Evolutionary conservation across 2,888 invertebrate genomes (phyloP), one percentile per base, ranked within the genome.

Genomic region (Dasypolia templi): DNA sequence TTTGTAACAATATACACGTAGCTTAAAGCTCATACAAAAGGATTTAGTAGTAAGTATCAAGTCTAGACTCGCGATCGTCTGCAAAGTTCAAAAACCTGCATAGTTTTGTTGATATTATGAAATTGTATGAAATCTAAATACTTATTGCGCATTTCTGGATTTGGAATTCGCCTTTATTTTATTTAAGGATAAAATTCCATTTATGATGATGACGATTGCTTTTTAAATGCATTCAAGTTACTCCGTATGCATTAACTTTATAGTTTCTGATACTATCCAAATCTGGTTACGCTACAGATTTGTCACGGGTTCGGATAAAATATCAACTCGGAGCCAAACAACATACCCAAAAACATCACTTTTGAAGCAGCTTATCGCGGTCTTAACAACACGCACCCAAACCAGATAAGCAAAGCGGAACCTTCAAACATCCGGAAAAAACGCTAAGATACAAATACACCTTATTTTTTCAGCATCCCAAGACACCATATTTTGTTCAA

Each of bases 261-360:
- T 11, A 4, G 11, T 32, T 32, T 22, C 9, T 46, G 4, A 11
- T 56, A 9, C 19, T 56, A 4, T 7, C 3, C 12, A 59, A 59
- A 59, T n/a, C n/a, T 59, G 4, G 11, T 11, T 56, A 56, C 2
- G 2, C 4, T n/a, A 35, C 35, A n/a, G 19, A 51, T 22, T 5
- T 39, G 3, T 22, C 26, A 64, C 22, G 22, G 9, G 17, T 46
- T 6, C 4, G 32, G 6, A 29, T 9, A 22, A 58, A 58, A 46
- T 51, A 14, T 32, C 29, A 51, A 39, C 14, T 58, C 7, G 35
- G 4, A 7, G 17, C 12, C 0, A 89, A 91, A 76, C 26, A 85
- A 81, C 3, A 58, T 44, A 51, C 3, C 19, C n/a, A 29, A 64
- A 32, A 51, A 64, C 2, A 49, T 49, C n/a, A 35, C 14, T n/a